Conservation (phyloP, 2,113 vertebrate genomes). For the Corythornis vintsioides region DNA sequence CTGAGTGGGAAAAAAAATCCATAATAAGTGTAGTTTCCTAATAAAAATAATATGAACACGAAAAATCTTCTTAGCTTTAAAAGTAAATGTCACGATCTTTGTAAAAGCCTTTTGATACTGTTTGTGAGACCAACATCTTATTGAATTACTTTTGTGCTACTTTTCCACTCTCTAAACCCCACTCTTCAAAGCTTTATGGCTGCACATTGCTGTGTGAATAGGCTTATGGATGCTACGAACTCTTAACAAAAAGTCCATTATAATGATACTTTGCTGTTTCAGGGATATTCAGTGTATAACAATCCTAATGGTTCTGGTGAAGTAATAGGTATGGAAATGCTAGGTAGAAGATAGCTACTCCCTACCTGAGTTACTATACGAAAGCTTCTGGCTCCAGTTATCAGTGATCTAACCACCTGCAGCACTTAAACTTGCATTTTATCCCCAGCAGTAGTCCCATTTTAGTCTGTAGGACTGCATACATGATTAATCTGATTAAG, state of each 20-base stretch:
- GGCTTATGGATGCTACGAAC: constrained; percentile 58
- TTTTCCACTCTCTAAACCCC: constrained; percentile 53
- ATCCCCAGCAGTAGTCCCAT: constrained; percentile 23
- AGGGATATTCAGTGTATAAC: constrained; percentile 54
- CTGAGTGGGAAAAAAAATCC: not conserved
- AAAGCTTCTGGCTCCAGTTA: constrained; percentile 40
- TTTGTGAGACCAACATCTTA: constrained; percentile 66
- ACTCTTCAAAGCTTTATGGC: constrained; percentile 51
- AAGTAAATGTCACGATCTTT: constrained; percentile 33
- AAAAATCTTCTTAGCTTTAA: constrained; percentile 57
- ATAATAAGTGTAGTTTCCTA: constrained; percentile 40
- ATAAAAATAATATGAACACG: constrained; percentile 51
- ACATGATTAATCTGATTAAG: constrained; percentile 42
- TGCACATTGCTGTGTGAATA: constrained; percentile 48
- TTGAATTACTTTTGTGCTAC: constrained; percentile 62
- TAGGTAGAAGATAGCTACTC: constrained; percentile 24
- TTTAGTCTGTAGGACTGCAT: constrained; percentile 29
- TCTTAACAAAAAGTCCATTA: constrained; percentile 61
- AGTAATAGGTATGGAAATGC: constrained; percentile 58
- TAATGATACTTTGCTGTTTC: constrained; percentile 57
- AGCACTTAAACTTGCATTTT: constrained; percentile 41
- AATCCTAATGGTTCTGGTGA: constrained; percentile 58
- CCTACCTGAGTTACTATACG: constrained; percentile 17
- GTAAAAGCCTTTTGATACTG: constrained; percentile 68
- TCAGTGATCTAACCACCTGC: constrained; percentile 26